Evolutionary conservation across 1,140 invertebrate species (phyloP), one percentile per base, ranked within the genome.

Genomic region (Drosophila pseudoobscura): DNA sequence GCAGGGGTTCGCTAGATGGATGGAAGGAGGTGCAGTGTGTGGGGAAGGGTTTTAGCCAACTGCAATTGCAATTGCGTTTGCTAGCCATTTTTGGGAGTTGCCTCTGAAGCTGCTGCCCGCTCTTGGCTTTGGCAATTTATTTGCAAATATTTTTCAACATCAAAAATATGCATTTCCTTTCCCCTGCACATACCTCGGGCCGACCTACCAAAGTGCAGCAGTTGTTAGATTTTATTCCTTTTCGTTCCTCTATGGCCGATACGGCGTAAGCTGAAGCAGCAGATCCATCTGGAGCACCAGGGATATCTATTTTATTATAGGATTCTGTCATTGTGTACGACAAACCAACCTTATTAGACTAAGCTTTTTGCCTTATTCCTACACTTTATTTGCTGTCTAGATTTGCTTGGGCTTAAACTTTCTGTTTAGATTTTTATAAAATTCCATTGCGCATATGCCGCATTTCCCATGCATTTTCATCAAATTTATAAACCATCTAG

Each of bases 111-210:
- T 20, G 55, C 52, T 41, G 26, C 24, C 35, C 69, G 74, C 43
- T 64, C 44, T 41, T 56, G 70, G 53, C 62, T 85, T 58, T 78
- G 75, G 59, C 74, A 72, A 72, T 88, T 87, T 88, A 72, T 87
- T 87, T 71, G 53, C 78, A 82, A 85, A 88, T 88, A 87, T 85
- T 88, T 78, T 85, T 88, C 49, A 85, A 79, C 82, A 68, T 85
- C 75, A 82, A 82, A 75, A 78, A 88, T 88, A 78, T 87, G 66
- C 75, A 58, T 60, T 62, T 59, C 58, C 49, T 76, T 45, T 45
- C 6, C 41, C 52, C 31, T 35, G 11, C 35, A 29, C 22, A 26
- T 1, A 41, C 49, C 50, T 6, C 22, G 11, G 11, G 1, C 11
- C 11, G 11, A 39, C 4, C 3, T 6, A 26, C 55, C 17, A 17